Evolutionary conservation across 2,888 invertebrate species (phyloP), one percentile per base, ranked within the genome.

Genomic region (Smittia aterrima): DNA sequence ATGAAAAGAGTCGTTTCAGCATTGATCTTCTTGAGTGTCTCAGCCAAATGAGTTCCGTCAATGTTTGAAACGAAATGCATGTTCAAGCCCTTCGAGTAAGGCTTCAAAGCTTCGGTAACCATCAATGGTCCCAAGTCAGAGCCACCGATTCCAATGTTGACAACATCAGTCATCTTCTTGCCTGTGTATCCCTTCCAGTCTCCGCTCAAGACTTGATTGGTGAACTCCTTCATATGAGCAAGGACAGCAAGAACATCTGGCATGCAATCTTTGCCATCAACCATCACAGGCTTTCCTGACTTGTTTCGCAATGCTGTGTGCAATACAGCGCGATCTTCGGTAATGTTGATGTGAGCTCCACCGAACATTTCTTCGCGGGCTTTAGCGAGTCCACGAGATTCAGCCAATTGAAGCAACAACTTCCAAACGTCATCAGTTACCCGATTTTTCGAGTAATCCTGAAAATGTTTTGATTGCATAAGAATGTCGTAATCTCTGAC

Each of bases 111-210:
- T 84, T 99, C 99, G 0, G 98, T 98, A 58, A 98, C 99, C 99
- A 99, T 99, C 66, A 97, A 85, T 0, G 99, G 99, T 1, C 99
- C 99, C 81, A 99, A 87, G 85, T 99, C 99, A 0, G 98, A 99
- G 41, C 99, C 99, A 38, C 99, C 99, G 80, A 99, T 99, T 75
- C 99, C 99, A 83, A 99, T 99, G 83, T 99, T 99, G 75, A 99
- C 92, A 47, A 99, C 94, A 85, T 99, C 98, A 66, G 94, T 96
- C 76, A 99, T 98, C 75, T 90, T 83, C 84, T 97, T 94, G 18
- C 97, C 98, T 0, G 96, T 95, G 83, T 91, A 95, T 13, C 90
- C 90, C 78, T 88, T 88, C 90, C 90, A 90, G 75, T 87, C 84
- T 0, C 90, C 90, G 62, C 86, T 85, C 64, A 90, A 84, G 58